Percentiles rank a stretch among this genome's conserved stretches.
Evolutionary conservation across 2,113 vertebrate genomes (phyloP).

Genomic region (Calonectris borealis): DNA sequence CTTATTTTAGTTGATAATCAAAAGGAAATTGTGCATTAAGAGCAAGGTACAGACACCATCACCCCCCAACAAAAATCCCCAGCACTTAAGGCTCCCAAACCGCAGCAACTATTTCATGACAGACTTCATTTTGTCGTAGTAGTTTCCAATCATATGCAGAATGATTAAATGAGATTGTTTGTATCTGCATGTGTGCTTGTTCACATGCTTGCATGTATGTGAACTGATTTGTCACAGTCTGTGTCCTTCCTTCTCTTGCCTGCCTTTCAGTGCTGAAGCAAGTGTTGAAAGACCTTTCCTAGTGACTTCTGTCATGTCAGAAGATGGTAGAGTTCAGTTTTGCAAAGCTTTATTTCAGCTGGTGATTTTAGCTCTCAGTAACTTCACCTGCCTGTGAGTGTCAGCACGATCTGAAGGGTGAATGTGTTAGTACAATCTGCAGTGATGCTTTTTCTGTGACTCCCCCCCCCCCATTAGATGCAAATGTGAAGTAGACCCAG

Average conservation of each 20-base stretch:
- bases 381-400: background rate
- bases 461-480: accelerated
- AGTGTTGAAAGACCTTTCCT: background rate
- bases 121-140: background rate
- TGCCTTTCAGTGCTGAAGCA: background rate
- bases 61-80: background rate
- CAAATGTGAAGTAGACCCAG: background rate
- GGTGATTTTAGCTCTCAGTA: background rate
- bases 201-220: background rate
- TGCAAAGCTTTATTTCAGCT: background rate
- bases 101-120: background rate
- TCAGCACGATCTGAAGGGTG: background rate
- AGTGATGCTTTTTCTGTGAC: background rate
- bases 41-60: too few relatives aligned
- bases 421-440: accelerated
- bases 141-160: background rate
- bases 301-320: background rate
- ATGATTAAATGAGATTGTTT: background rate
- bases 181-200: background rate
- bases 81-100: background rate
- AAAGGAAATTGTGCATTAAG: background rate
- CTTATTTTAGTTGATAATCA: background rate
- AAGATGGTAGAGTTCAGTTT: background rate
- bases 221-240: too few relatives aligned
- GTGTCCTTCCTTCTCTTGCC: background rate